Base-by-base conservation (phyloP, 2,113 vertebrate genomes). In the Geococcyx californianus region DNA sequence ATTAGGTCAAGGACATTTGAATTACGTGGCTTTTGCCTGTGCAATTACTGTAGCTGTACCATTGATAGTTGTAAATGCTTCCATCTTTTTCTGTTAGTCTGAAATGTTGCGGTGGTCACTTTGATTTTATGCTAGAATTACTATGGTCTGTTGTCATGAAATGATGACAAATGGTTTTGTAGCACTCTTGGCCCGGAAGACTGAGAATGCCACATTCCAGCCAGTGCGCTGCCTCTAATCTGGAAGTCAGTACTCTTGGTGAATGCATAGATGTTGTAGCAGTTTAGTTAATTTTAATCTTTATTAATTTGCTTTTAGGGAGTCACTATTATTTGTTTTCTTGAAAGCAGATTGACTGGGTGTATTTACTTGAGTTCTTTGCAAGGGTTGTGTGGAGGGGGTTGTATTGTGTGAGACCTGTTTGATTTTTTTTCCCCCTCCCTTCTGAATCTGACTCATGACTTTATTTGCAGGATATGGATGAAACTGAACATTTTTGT, bases 401-500 rank as follows among this genome's bases (percentile, higher is more conserved):
- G 24, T 20, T n/a, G 14, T 83, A 34, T 49, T 34, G 25, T 72
- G 16, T 45, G 29, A 29, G 3, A 9, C 26, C 59, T 45, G 17
- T 15, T 56, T 29, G 15, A 19, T 54, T 7, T 13, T 36, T 47
- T 45, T 67, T 58, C 6, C 4, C 3, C 56, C 69, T 40, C 6
- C 17, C 4, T 68, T 73, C 54, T 68, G 55, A 93, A 73, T 80
- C 26, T 92, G 83, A 86, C 64, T 66, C 24, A 70, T 60, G 78
- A 64, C n/a, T 97, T 95, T 19, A 24, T 93, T 90, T 97, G 76
- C 96, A 99, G 99, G 98, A 98, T 63, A 98, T 99, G 64, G 98
- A 99, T 96, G 97, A 96, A 88, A 98, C 96, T 74, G 98, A 97
- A 76, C 97, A 98, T 73, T 98, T 99, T 68, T 99, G 98, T 90